Conservation (phyloP, 2,888 invertebrate genomes). For the Loripinus fragilis region DNA sequence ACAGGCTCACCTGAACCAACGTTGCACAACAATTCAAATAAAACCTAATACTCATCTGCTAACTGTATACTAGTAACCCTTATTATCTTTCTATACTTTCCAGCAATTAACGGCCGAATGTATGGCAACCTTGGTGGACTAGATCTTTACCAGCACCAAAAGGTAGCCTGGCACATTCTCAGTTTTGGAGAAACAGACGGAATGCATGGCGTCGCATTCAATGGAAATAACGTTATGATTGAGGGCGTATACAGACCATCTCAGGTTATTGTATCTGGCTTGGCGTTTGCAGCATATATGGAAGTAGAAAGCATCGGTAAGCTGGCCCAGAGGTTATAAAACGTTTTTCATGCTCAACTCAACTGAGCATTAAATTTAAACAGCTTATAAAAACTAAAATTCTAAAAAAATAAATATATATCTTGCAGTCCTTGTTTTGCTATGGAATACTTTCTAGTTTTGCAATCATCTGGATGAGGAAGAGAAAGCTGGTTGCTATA, state of each 20-base stretch:
- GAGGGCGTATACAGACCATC: conserved; percentile 50
- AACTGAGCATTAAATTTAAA: too few relatives aligned
- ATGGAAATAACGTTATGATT: conserved; percentile 61
- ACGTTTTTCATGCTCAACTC: too few relatives aligned
- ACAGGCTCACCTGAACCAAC: too few relatives aligned
- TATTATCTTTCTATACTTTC: neutral
- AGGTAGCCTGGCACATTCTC: conserved; percentile 63
- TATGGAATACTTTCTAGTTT: too few relatives aligned
- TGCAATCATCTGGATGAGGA: too few relatives aligned
- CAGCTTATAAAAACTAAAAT: too few relatives aligned
- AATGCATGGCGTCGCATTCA: conserved; percentile 58
- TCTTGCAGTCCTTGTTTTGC: too few relatives aligned
- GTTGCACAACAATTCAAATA: too few relatives aligned
- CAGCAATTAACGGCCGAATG: conserved; percentile 61
- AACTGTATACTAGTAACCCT: too few relatives aligned
- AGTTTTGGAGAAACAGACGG: conserved; percentile 61
- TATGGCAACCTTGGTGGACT: conserved; percentile 64
- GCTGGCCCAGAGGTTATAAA: neutral
- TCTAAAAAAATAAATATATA: too few relatives aligned
- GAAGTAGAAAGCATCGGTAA: conserved; percentile 56
- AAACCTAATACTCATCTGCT: too few relatives aligned
- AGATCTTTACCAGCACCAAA: conserved; percentile 58
- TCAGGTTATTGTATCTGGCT: conserved; percentile 52
- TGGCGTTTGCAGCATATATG: conserved; percentile 53
- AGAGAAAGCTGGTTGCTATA: too few relatives aligned